Evolutionary conservation across 2,113 vertebrate species (phyloP).

Genomic region (Pithys albifrons): DNA sequence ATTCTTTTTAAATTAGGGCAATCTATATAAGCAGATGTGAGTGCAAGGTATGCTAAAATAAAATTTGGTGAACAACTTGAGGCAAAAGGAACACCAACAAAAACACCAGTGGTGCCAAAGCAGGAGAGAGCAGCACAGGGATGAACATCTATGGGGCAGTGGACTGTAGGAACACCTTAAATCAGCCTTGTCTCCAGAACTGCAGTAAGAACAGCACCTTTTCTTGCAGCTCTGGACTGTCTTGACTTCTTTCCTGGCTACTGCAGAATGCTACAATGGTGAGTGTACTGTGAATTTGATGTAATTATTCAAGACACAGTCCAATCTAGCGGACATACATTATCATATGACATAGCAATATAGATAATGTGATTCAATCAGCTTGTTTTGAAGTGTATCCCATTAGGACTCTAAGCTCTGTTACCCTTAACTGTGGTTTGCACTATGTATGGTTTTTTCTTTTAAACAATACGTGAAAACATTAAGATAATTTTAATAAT

Average conservation of each 20-base stretch:
- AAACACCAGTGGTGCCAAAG: background rate
- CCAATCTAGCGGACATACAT: background rate
- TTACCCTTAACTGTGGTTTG: background rate
- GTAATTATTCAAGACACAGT: background rate
- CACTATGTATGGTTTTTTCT: background rate
- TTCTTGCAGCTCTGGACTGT: background rate
- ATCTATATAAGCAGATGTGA: background rate
- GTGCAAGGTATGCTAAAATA: background rate
- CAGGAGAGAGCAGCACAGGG: background rate
- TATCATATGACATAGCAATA: background rate
- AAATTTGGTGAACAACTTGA: background rate
- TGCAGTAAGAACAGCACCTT: background rate
- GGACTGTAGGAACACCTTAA: background rate
- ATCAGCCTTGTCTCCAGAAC: background rate
- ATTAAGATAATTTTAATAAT: background rate
- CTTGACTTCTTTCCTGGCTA: background rate
- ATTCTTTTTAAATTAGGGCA: background rate
- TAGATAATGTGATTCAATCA: background rate
- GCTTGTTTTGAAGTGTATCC: background rate
- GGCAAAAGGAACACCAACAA: background rate
- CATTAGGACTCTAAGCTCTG: background rate
- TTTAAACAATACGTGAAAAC: background rate
- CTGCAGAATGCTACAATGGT: background rate
- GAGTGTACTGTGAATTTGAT: background rate
- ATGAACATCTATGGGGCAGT: background rate